phyloP scores from a whole-genome alignment of 2,113 vertebrate genomes.

The Mirounga angustirostris region DNA sequence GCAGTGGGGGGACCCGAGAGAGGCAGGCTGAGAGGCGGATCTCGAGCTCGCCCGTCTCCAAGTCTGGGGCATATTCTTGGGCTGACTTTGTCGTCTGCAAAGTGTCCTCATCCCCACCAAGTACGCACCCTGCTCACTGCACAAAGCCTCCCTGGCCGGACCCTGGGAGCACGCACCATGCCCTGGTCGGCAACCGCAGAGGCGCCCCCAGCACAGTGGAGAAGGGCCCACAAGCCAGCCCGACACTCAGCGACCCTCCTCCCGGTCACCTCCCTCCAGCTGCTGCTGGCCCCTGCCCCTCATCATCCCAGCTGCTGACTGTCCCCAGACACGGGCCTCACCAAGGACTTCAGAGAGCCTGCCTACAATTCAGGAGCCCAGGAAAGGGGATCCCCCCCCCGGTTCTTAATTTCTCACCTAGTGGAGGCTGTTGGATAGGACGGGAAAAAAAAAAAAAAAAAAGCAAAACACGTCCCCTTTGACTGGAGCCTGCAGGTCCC shows the following conservation, averaged over 20 bases:
- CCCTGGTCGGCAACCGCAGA: fast-evolving
- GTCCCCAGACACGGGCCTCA: fast-evolving
- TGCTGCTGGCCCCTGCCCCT: fast-evolving
- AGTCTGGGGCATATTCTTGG: fast-evolving
- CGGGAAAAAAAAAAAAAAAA: too few relatives aligned
- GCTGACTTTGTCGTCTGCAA: neutral
- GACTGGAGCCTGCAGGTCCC: neutral
- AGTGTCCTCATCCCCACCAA: fast-evolving
- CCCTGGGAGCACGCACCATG: fast-evolving
- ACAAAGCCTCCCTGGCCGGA: fast-evolving
- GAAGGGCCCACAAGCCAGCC: fast-evolving
- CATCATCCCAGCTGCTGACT: fast-evolving
- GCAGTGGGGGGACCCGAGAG: fast-evolving
- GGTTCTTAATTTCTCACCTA: fast-evolving
- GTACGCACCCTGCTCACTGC: fast-evolving
- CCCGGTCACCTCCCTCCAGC: fast-evolving
- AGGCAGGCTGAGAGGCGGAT: fast-evolving
- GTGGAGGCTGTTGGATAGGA: fast-evolving
- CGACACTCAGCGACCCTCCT: fast-evolving
- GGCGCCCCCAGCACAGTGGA: neutral
- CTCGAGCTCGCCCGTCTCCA: fast-evolving
- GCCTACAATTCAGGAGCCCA: neutral
- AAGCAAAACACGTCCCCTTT: neutral
- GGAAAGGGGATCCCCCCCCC: fast-evolving
- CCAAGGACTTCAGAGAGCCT: fast-evolving